phyloP scores from a whole-genome alignment of 2,888 invertebrate species.

The Pedicia rivosa region DNA sequence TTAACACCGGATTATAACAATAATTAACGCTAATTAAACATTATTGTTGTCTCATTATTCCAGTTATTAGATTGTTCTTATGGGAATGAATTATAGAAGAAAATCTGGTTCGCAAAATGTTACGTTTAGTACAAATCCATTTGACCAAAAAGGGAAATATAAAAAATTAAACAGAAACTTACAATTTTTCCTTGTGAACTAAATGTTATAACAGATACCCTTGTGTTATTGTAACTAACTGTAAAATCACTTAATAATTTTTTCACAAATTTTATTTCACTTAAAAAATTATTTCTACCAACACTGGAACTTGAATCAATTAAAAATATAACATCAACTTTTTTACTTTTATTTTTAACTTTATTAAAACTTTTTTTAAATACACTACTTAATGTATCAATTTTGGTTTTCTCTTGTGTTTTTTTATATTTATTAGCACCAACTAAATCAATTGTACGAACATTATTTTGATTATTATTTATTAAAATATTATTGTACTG shows the following conservation, averaged over 20 bases:
- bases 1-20: no score
- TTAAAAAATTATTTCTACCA: slow-evolving; percentile 44
- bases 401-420: slow-evolving; percentile 7
- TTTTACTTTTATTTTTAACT: slow-evolving; percentile 27
- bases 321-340: slow-evolving; percentile 46
- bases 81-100: no score
- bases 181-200: slow-evolving; percentile 40
- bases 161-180: slow-evolving; percentile 16
- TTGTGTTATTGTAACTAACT: slow-evolving; percentile 42
- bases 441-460: no score
- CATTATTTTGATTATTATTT: no score
- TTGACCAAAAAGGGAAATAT: background rate
- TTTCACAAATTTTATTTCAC: slow-evolving; percentile 49
- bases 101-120: background rate
- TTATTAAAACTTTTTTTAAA: slow-evolving; percentile 37
- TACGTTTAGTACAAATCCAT: background rate
- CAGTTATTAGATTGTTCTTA: no score
- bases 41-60: no score
- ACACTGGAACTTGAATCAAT: slow-evolving; percentile 55
- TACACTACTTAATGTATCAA: slow-evolving; percentile 29
- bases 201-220: slow-evolving; percentile 48
- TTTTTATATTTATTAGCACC: no score
- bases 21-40: no score
- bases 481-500: no score
- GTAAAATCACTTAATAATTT: slow-evolving; percentile 48